phyloP scores from a whole-genome alignment of 2,113 vertebrate genomes.

The Lophura nycthemera region DNA sequence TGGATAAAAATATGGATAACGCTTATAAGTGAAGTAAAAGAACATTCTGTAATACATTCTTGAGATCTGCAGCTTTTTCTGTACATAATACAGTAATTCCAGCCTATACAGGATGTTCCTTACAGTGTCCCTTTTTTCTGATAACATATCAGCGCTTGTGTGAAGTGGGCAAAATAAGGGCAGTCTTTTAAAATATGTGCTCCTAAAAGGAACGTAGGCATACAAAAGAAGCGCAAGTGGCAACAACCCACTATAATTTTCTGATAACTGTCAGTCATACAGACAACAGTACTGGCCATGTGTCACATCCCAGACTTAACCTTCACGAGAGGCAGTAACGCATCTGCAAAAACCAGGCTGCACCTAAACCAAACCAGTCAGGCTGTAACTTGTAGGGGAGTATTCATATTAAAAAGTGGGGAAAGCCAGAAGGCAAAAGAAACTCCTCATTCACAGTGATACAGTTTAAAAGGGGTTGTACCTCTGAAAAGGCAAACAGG shows the following conservation, averaged over 20 bases:
- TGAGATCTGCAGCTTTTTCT: conserved; percentile 29
- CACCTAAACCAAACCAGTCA: neutral
- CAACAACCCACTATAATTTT: neutral
- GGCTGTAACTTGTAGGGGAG: neutral
- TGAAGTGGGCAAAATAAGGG: neutral
- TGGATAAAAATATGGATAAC: conserved; percentile 39
- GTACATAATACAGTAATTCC: conserved; percentile 6
- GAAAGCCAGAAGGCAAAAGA: neutral
- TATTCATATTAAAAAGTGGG: neutral
- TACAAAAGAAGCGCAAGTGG: neutral
- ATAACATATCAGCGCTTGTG: neutral
- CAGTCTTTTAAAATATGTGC: neutral
- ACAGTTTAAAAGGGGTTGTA: neutral
- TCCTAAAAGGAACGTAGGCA: neutral
- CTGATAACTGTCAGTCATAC: neutral
- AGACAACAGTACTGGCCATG: neutral
- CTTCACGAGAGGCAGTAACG: neutral
- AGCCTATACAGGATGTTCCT: conserved; percentile 37
- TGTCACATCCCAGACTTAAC: neutral
- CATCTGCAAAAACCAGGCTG: neutral
- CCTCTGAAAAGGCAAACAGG: neutral
- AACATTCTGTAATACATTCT: conserved; percentile 34
- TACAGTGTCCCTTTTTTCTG: conserved; percentile 24
- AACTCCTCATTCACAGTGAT: neutral
- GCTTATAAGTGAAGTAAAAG: conserved; percentile 24